A percentile compares a stretch with the other conserved stretches of the same genome.
phyloP scores from a whole-genome alignment of 2,113 vertebrate genomes.

The Haplochromis burtoni region DNA sequence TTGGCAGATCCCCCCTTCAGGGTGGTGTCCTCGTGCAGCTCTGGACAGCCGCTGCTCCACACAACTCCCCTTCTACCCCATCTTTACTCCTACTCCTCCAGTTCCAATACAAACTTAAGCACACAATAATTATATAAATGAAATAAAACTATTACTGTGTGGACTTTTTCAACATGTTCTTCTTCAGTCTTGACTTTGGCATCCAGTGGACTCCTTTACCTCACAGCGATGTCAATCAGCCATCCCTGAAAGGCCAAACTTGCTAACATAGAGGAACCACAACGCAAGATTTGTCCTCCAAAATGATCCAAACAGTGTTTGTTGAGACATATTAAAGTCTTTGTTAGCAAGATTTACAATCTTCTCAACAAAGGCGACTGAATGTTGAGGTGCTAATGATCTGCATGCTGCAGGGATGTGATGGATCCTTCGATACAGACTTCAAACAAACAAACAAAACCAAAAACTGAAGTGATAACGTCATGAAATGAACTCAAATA shows the following conservation, averaged over 20 bases:
- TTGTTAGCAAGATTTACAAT: neutral
- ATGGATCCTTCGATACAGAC: neutral
- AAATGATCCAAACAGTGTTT: neutral
- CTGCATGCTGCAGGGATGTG: neutral
- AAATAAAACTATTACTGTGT: neutral
- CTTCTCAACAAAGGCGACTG: neutral
- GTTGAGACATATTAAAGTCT: neutral
- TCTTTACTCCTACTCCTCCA: neutral
- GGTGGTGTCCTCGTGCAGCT: neutral
- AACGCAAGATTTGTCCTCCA: fast-evolving
- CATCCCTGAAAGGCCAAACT: fast-evolving
- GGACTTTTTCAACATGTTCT: neutral
- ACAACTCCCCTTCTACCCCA: fast-evolving
- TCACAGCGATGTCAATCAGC: neutral
- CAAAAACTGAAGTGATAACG: neutral
- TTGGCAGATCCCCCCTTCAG: neutral
- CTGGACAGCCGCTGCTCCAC: neutral
- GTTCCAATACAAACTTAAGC: fast-evolving
- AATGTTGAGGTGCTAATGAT: fast-evolving
- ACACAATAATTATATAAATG: neutral
- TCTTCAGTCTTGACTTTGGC: too few relatives aligned
- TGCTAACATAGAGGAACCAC: neutral
- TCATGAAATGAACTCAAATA: neutral
- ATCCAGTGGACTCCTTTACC: neutral
- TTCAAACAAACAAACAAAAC: neutral